phyloP scores from a whole-genome alignment of 2,113 vertebrate species.

The Ochotona princeps region DNA sequence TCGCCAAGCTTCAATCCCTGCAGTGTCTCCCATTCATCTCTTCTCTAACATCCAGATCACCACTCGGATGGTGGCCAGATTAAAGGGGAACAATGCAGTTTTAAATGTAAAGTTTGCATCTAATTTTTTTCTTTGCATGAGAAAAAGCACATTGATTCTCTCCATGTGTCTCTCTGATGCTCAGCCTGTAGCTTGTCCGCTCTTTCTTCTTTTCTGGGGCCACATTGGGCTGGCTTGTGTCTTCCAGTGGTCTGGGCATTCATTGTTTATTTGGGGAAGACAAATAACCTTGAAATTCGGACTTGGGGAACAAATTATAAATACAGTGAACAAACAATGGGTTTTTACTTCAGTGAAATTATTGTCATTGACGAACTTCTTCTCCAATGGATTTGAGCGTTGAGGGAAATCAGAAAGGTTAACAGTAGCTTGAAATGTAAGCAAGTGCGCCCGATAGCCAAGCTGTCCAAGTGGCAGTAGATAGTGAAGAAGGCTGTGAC shows the following conservation, averaged over 20 bases:
- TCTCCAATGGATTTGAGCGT: not conserved
- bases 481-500: not conserved
- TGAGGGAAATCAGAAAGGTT: conserved; percentile 33
- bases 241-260: conserved; percentile 80
- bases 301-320: conserved; percentile 50
- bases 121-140: conserved; percentile 92
- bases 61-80: conserved; percentile 99
- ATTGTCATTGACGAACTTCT: conserved; percentile 50
- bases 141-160: conserved; percentile 90
- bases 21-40: conserved; percentile 94
- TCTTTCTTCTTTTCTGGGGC: conserved; percentile 88
- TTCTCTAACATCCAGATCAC: conserved; percentile 93
- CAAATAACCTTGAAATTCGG: conserved; percentile 76
- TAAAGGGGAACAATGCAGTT: conserved; percentile 97
- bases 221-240: conserved; percentile 81
- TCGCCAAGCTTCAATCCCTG: conserved; percentile 93
- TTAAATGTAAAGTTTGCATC: conserved; percentile 99
- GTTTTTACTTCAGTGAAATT: conserved; percentile 65
- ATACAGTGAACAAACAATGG: conserved; percentile 64
- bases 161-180: conserved; percentile 93
- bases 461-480: not conserved
- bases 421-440: conserved; percentile 63
- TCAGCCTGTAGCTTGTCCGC: conserved; percentile 90
- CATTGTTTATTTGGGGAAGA: conserved; percentile 81
- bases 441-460: not conserved